Evolutionary conservation across 2,797 vertebrate species (phyloP).

Genomic region (Cyprinodon diabolis): DNA sequence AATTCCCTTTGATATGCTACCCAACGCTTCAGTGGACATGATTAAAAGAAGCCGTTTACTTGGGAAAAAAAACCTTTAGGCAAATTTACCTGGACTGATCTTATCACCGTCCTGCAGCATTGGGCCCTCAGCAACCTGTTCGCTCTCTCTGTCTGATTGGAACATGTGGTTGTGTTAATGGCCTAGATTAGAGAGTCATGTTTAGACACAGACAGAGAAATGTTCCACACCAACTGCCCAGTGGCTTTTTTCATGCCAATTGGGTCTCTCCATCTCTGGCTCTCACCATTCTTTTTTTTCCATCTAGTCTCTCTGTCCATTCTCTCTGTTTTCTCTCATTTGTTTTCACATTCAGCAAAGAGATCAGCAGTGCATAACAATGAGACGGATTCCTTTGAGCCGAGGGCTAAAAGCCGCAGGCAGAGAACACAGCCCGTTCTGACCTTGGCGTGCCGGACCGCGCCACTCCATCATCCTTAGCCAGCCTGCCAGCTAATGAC

Average conservation of each 20-base stretch:
- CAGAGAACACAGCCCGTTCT: conserved; percentile 21
- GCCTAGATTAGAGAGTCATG: conserved; percentile 58
- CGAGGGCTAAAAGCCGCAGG: conserved; percentile 45
- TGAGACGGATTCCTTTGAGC: conserved; percentile 53
- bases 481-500: conserved; percentile 53
- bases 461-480: conserved; percentile 40
- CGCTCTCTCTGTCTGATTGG: conserved; percentile 59
- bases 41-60: conserved; percentile 74
- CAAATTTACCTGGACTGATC: conserved; percentile 67
- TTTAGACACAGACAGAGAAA: conserved; percentile 44
- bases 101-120: conserved; percentile 48
- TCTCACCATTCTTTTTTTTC: conserved; percentile 15
- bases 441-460: conserved; percentile 55
- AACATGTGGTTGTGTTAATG: conserved; percentile 64
- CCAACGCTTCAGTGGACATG: conserved; percentile 62
- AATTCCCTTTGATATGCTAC: conserved; percentile 60
- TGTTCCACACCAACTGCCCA: conserved; percentile 38
- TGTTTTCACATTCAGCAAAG: conserved; percentile 45
- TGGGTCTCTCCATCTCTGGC: conserved; percentile 18
- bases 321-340: conserved; percentile 43
- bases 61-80: conserved; percentile 51
- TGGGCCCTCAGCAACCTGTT: conserved; percentile 42
- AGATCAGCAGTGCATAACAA: conserved; percentile 60
- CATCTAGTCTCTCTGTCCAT: conserved; percentile 12
- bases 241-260: conserved; percentile 27